These are phyloP conservation scores for Mormyrus iriodes DNA, from an alignment of 2,113 vertebrate genomes.

Conservation along the genomic window DNA sequence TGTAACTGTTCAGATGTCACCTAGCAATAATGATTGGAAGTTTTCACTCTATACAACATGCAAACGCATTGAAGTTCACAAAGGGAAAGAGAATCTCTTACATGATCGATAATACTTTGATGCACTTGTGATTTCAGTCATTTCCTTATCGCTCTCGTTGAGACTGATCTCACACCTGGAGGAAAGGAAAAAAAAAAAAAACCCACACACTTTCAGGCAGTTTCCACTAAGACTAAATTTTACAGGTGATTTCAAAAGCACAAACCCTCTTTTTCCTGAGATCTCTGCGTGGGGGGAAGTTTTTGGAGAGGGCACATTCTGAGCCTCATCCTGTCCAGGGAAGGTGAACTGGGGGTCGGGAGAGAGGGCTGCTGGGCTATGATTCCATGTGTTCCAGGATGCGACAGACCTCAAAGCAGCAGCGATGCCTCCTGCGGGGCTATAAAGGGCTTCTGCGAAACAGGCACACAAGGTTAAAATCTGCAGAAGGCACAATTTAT, in stretches of 20 bases:
- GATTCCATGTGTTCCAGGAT: conserved; percentile 12
- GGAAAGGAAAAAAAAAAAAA: neutral
- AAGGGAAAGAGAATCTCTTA: conserved; percentile 34
- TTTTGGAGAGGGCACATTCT: neutral
- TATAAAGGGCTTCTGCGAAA: conserved; percentile 21
- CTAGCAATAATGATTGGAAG: neutral
- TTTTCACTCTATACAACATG: neutral
- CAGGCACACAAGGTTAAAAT: neutral
- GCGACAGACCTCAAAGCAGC: conserved; percentile 44
- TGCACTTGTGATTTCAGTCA: conserved; percentile 27
- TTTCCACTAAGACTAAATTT: neutral
- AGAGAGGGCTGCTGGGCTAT: conserved; percentile 4
- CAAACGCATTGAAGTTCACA: neutral
- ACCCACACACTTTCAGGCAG: neutral
- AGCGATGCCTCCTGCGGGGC: conserved; percentile 35
- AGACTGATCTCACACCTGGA: neutral
- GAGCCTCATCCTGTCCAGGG: neutral
- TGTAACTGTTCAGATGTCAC: neutral
- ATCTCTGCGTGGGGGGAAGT: neutral
- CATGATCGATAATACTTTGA: conserved; percentile 52
- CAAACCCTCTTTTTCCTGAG: conserved; percentile 23
- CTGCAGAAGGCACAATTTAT: neutral
- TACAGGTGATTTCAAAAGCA: neutral
- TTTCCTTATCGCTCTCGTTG: neutral
- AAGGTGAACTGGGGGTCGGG: conserved; percentile 17